phyloP scores from a whole-genome alignment of 2,888 invertebrate genomes.

The Pyrrhosoma nymphula region DNA sequence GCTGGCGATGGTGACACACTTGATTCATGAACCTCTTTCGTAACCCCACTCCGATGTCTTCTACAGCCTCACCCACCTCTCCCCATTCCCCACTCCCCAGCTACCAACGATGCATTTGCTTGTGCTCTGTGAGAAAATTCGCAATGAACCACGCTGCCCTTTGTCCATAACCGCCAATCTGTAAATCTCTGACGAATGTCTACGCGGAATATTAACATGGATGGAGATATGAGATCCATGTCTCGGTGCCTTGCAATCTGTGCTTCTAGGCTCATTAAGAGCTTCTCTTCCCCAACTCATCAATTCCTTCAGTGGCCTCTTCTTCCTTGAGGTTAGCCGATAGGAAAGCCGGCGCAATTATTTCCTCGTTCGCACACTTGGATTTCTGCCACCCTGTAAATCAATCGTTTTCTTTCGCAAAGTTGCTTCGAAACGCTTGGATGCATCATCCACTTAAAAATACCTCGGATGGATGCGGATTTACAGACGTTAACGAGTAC shows the following conservation, averaged over 20 bases:
- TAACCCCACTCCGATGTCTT: not conserved
- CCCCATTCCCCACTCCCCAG: too few relatives aligned
- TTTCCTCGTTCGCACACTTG: slow-evolving; percentile 3
- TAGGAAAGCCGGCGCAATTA: not conserved
- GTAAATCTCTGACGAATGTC: not conserved
- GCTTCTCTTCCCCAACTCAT: not conserved
- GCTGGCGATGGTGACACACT: not conserved
- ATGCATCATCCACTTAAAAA: not conserved
- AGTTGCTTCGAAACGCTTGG: not conserved
- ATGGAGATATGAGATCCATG: slow-evolving; percentile 2
- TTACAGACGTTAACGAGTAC: not conserved
- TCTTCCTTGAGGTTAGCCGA: not conserved
- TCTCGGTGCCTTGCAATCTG: not conserved
- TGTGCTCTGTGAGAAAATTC: not conserved
- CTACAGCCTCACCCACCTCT: too few relatives aligned
- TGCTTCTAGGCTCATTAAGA: slow-evolving; percentile 4
- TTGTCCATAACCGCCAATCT: not conserved
- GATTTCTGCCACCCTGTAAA: not conserved
- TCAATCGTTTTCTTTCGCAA: not conserved
- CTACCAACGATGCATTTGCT: not conserved
- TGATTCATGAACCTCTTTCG: slow-evolving; percentile 1
- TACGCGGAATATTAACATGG: not conserved
- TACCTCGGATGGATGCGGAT: not conserved
- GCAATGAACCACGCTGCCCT: not conserved
- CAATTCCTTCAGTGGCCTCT: not conserved